These are phyloP conservation scores for Himantopus leucocephalus DNA, from an alignment of 2,113 vertebrate species.

Conservation along the genomic window DNA sequence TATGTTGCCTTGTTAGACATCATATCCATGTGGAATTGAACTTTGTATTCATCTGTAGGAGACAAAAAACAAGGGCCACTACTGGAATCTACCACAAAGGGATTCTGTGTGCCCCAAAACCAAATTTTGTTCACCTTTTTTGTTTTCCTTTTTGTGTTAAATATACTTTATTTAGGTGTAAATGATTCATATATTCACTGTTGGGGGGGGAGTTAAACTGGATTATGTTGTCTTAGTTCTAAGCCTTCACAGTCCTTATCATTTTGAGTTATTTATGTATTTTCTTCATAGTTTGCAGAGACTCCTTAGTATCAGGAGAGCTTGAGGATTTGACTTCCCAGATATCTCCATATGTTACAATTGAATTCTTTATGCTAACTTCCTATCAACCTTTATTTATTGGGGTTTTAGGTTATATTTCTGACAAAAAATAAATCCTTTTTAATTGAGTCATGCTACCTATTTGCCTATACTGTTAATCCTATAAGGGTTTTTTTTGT, in stretches of 20 bases:
- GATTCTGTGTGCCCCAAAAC: conserved; percentile 54
- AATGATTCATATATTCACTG: conserved; percentile 80
- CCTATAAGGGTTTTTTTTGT: conserved; percentile 85
- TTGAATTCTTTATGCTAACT: conserved; percentile 81
- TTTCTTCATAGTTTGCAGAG: conserved; percentile 74
- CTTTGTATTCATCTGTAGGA: conserved; percentile 46
- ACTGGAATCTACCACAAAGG: conserved; percentile 64
- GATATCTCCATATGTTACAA: conserved; percentile 68
- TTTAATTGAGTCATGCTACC: conserved; percentile 85
- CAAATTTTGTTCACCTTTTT: conserved; percentile 65
- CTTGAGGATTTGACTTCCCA: conserved; percentile 68
- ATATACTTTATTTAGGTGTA: conserved; percentile 79
- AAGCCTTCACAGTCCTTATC: conserved; percentile 67
- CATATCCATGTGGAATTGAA: conserved; percentile 24
- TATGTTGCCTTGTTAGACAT: conserved; percentile 67
- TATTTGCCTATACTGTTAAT: conserved; percentile 90
- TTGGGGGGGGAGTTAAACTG: conserved; percentile 64
- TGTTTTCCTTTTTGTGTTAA: conserved; percentile 77
- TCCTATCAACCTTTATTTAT: conserved; percentile 92
- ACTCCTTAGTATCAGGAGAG: conserved; percentile 72
- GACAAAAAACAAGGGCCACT: conserved; percentile 55
- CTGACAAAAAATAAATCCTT: conserved; percentile 78
- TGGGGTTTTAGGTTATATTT: conserved; percentile 67
- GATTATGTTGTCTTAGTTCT: conserved; percentile 77
- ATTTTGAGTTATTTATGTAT: conserved; percentile 74